Base-by-base conservation (phyloP, 2,888 invertebrate species). In the Syrista parreyssii region DNA sequence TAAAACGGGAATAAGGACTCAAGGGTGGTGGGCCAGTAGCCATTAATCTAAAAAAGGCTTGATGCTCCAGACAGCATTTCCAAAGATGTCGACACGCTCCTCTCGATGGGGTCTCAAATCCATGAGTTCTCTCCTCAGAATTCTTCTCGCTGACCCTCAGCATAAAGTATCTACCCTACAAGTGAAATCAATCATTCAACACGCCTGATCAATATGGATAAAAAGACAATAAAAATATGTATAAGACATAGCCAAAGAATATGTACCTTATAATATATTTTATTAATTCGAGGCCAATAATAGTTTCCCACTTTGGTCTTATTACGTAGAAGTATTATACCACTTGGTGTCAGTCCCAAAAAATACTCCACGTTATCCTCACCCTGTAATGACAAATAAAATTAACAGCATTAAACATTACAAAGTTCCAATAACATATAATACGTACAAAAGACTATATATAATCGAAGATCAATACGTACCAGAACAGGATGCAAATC, bases 311-410 rank as follows among this genome's bases (percentile, higher is more conserved):
- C 98, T 92, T 98, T 98, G 91, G 96, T 96, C 93, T 98, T 98
- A 92, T 98, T 98, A 86, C 98, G 95, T 88, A 98, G 93, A 80
- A 99, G 96, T 90, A 98, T 96, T 90, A 99, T 96, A 82, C 98
- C 98, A 91, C 98, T 98, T 79, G 98, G 98, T 84, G 98, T 98
- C 88, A 99, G 93, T 79, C 98, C 98, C 90, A 99, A 93, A 92
- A 97, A 98, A 92, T 98, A 98, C 92, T 98, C 98, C 82, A 98
- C 97, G 90, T 97, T 98, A 92, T 98, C 98, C 93, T 98, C 98
- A 80, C 98, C 98, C 98, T 98, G 93, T 55, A 91, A 89, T 75
- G 84, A 79, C 79, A 80, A 84, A 81, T 12, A 76, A 80, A 34
- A 77, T 77, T 71, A 73, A 15, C 33, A 15, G 31, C 75, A 33